These are phyloP conservation scores for Delphinapterus leucas DNA, from an alignment of 2,113 vertebrate genomes.

Conservation along the genomic window DNA sequence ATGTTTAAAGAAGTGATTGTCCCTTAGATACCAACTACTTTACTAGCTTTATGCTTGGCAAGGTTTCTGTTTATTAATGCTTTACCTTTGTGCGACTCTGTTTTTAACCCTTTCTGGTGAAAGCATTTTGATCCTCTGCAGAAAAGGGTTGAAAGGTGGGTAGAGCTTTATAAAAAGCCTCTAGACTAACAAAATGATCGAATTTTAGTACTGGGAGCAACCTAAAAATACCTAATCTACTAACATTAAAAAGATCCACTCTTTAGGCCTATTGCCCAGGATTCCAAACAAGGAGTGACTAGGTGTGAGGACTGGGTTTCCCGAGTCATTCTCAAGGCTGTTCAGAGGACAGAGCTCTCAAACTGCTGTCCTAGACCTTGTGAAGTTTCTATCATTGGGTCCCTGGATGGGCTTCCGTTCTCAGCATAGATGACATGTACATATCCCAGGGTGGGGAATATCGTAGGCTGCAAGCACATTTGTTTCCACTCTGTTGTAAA, in stretches of 20 bases:
- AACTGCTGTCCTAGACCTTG: background rate
- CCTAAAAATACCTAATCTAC: background rate
- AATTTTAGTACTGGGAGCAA: background rate
- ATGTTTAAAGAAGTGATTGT: slow-evolving; percentile 62
- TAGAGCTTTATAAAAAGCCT: background rate
- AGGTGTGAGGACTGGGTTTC: background rate
- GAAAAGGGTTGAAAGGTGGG: background rate
- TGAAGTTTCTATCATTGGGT: background rate
- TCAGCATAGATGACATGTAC: background rate
- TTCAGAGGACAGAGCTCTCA: background rate
- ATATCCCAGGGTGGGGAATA: background rate
- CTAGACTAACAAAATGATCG: background rate
- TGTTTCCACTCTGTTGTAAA: background rate
- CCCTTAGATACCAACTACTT: slow-evolving; percentile 28
- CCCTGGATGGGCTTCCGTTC: background rate
- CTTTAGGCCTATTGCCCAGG: background rate
- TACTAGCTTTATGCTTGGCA: slow-evolving; percentile 16
- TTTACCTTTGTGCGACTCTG: slow-evolving; percentile 12
- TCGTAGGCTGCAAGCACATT: background rate
- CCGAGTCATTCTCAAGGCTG: background rate
- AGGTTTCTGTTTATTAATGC: slow-evolving; percentile 39
- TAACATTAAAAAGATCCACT: background rate
- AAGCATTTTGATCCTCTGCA: slow-evolving; percentile 3
- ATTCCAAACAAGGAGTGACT: background rate
- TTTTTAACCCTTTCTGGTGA: background rate